Base-by-base conservation (phyloP, 2,797 vertebrate genomes). In the Platyrinchus mystaceus region DNA sequence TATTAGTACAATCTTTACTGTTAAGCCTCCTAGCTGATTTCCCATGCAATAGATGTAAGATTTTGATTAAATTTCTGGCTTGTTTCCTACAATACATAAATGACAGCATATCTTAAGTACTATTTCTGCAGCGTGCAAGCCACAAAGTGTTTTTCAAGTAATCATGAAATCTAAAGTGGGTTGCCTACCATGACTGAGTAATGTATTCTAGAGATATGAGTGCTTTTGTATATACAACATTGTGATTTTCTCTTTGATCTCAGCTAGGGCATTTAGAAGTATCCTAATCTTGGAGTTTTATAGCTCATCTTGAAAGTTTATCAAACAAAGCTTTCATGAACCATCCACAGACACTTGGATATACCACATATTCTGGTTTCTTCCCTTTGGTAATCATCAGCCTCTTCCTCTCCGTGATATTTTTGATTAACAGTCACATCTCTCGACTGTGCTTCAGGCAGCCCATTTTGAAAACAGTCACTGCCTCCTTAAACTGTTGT, bases 151-250 rank as follows among this genome's bases (percentile, higher is more conserved):
- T 97, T 95, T 91, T 92, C 85, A 96, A 89, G 74, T 90, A 97
- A 94, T 97, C 93, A 90, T 50, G 85, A 91, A 96, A 97, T 97
- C 95, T 97, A 94, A 95, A 96, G 93, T 93, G 70, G 62, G 49
- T 87, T 95, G 81, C 90, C 95, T 94, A 95, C 90, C 56, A 81
- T 74, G 79, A 64, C 85, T 90, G 84, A 85, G 68, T 93, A 93
- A 96, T 87, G 62, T 70, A 95, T 95, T 95, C 77, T 60, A 90
- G 70, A 95, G 79, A 94, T 43, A 94, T 36, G 82, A 95, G 87
- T 90, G 85, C 64, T 96, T 95, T 95, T 91, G 76, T 95, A 63
- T 88, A 94, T 70, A 93, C 92, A 97, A 95, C 87, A 89, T 75
- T 79, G 55, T 64, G 87, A 93, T 95, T 96, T 95, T 95, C 66